Evolutionary conservation across 2,888 invertebrate genomes (phyloP).

Genomic region (Julus scanicus): DNA sequence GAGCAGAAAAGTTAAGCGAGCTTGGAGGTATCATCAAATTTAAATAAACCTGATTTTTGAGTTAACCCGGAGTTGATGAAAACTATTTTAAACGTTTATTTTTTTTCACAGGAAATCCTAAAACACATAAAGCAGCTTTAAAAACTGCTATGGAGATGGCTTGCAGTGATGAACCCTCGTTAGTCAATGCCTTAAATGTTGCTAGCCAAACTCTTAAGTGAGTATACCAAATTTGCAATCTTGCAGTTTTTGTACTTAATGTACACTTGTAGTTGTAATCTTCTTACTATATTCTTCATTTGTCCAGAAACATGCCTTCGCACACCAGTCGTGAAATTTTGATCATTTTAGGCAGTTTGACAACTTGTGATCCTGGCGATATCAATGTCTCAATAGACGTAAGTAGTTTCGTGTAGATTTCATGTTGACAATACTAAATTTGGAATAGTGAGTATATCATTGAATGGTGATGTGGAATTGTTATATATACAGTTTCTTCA

Average conservation of each 20-base stretch:
- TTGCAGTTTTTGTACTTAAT: not conserved
- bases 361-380: conserved; percentile 96
- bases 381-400: conserved; percentile 85
- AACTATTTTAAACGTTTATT: not conserved
- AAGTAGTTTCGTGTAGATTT: not conserved
- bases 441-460: not conserved
- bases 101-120: conserved; percentile 66
- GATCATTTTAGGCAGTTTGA: conserved; percentile 90
- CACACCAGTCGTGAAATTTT: conserved; percentile 96
- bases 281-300: not conserved
- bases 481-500: conserved; percentile 73
- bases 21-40: conserved; percentile 76
- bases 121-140: conserved; percentile 66
- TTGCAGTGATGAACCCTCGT: conserved; percentile 91
- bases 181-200: conserved; percentile 94
- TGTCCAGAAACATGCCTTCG: conserved; percentile 78
- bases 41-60: not conserved
- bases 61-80: not conserved
- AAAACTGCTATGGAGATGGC: conserved; percentile 60
- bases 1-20: conserved; percentile 92
- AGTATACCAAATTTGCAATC: conserved; percentile 54
- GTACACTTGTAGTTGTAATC: not conserved
- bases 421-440: not conserved
- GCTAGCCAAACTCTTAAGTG: conserved; percentile 82
- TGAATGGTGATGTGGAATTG: not conserved